Evolutionary conservation across 2,888 invertebrate species (phyloP).

Genomic region (Xylota segnis): DNA sequence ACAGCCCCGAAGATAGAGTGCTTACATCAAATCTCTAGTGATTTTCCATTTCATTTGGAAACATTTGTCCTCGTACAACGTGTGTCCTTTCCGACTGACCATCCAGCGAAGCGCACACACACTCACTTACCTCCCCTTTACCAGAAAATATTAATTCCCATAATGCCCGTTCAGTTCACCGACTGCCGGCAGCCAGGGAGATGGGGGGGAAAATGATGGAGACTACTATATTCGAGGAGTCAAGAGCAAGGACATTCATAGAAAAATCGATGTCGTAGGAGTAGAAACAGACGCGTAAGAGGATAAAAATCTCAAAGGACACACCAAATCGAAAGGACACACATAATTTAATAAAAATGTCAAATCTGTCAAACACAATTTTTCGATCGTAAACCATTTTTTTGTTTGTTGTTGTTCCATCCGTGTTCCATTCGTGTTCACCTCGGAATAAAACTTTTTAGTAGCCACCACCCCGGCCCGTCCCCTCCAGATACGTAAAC

Average conservation of each 20-base stretch:
- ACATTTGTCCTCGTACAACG: constrained; percentile 51
- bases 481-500: not conserved
- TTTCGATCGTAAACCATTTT: constrained; percentile 70
- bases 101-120: constrained; percentile 10
- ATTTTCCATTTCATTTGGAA: constrained; percentile 75
- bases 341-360: constrained; percentile 76
- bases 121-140: not conserved
- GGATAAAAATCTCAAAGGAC: constrained; percentile 56
- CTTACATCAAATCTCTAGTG: constrained; percentile 71
- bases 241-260: constrained; percentile 53
- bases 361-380: constrained; percentile 73
- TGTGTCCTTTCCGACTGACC: constrained; percentile 56
- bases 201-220: not conserved
- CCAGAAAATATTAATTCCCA: constrained; percentile 71
- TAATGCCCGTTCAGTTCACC: constrained; percentile 63
- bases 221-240: constrained; percentile 17
- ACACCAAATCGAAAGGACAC: constrained; percentile 60
- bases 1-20: constrained; percentile 60
- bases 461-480: no score
- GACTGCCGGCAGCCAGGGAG: constrained; percentile 43
- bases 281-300: constrained; percentile 47
- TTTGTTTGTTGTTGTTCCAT: constrained; percentile 27
- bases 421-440: constrained; percentile 10
- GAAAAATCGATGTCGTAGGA: constrained; percentile 8
- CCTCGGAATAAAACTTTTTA: constrained; percentile 19